phyloP scores from a whole-genome alignment of 1,140 invertebrate genomes.

The Diuraphis noxia region DNA sequence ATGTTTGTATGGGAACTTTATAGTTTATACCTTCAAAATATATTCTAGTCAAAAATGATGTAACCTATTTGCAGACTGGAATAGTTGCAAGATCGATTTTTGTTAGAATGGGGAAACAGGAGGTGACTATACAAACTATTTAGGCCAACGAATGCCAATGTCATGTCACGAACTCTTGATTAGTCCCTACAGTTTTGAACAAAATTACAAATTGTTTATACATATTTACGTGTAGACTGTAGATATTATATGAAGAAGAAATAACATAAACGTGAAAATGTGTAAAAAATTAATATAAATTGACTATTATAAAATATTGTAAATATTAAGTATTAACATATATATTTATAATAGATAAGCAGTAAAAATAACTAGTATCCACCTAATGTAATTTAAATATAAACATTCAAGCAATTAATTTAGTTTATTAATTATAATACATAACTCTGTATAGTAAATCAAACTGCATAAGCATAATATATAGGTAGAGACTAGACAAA shows the following conservation, averaged over 20 bases:
- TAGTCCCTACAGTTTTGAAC: conserved; percentile 5
- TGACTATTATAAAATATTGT: neutral
- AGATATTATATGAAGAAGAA: neutral
- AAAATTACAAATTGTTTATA: neutral
- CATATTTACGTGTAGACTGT: neutral
- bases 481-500: neutral
- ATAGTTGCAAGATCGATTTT: conserved; percentile 1
- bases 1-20: neutral
- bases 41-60: neutral
- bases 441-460: neutral
- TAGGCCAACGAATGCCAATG: neutral
- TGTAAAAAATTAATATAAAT: too few species aligned
- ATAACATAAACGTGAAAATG: neutral
- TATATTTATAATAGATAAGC: neutral
- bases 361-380: neutral
- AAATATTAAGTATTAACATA: neutral
- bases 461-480: too few species aligned
- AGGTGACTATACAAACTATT: neutral
- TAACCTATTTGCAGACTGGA: conserved; percentile 5
- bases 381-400: neutral
- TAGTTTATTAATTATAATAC: neutral
- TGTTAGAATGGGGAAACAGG: neutral
- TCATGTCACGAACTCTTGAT: conserved; percentile 17
- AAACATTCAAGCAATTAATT: neutral
- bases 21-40: too few species aligned